Evolutionary conservation across 2,797 vertebrate genomes (phyloP).

Genomic region (Sebastes minor): DNA sequence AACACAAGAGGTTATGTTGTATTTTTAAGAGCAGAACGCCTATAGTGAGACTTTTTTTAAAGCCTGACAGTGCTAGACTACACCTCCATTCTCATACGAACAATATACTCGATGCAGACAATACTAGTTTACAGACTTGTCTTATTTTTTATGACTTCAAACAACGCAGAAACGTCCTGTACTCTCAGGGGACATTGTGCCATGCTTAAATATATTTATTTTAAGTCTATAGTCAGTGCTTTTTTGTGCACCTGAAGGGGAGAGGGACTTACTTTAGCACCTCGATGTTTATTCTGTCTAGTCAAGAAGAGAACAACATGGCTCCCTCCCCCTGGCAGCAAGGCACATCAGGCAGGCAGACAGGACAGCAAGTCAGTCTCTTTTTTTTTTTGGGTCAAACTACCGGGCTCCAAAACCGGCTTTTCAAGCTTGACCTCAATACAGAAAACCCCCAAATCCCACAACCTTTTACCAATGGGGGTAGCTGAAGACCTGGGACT

Average conservation of each 20-base stretch:
- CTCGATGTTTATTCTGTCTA: not conserved
- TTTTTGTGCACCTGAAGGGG: not conserved
- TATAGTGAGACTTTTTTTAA: slow-evolving; percentile 8
- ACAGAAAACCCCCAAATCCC: slow-evolving; percentile 62
- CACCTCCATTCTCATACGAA: not conserved
- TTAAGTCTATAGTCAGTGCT: slow-evolving; percentile 1
- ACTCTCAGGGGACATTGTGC: not conserved
- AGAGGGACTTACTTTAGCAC: not conserved
- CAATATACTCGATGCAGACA: not conserved
- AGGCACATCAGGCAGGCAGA: slow-evolving; percentile 28
- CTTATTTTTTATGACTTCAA: slow-evolving; percentile 11
- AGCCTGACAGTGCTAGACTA: slow-evolving; percentile 4
- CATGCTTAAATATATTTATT: slow-evolving; percentile 19
- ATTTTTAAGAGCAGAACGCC: not conserved
- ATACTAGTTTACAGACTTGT: not conserved
- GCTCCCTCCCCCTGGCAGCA: slow-evolving; percentile 4
- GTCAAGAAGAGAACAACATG: not conserved
- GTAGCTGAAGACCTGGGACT: slow-evolving; percentile 46
- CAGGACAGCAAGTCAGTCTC: slow-evolving; percentile 28
- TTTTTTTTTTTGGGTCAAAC: slow-evolving; percentile 60
- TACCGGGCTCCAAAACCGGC: slow-evolving; percentile 42
- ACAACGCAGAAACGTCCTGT: not conserved
- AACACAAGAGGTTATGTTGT: slow-evolving; percentile 16
- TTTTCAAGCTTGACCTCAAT: slow-evolving; percentile 75
- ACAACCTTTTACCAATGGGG: slow-evolving; percentile 57